These are phyloP conservation scores for Chorisops tibialis DNA, from an alignment of 2,888 invertebrate genomes.

Conservation along the genomic window DNA sequence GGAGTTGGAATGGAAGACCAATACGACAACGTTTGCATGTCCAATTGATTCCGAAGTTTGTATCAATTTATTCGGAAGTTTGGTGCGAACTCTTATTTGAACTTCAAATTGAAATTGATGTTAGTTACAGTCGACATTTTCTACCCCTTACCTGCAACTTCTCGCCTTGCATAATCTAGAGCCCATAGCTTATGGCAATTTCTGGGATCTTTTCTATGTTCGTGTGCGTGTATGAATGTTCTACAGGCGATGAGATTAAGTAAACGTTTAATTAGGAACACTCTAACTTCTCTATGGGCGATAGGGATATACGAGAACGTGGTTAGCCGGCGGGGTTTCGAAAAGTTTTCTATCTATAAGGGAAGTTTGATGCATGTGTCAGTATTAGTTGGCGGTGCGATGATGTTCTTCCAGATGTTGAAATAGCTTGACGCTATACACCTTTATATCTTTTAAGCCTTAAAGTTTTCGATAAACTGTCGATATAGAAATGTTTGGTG, in stretches of 20 bases:
- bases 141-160: background rate
- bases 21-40: background rate
- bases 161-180: background rate
- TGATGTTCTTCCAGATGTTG: too few relatives aligned
- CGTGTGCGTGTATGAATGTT: background rate
- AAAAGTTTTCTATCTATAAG: background rate
- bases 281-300: conserved; percentile 1
- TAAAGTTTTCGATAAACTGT: too few relatives aligned
- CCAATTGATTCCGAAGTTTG: conserved; percentile 13
- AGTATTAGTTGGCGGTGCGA: too few relatives aligned
- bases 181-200: background rate
- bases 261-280: conserved; percentile 21
- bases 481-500: too few relatives aligned
- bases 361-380: too few relatives aligned
- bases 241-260: conserved; percentile 23
- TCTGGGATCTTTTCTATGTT: background rate
- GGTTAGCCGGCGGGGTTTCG: conserved; percentile 8
- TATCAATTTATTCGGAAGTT: conserved; percentile 22
- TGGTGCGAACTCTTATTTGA: conserved; percentile 28
- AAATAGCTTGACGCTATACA: too few relatives aligned
- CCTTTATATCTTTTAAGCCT: too few relatives aligned
- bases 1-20: background rate
- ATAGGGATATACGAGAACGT: conserved; percentile 16
- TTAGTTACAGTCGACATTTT: background rate
- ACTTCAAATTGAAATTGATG: conserved; percentile 29